Base-by-base conservation (phyloP, 1,140 invertebrate genomes). In the Drosophila trapezifrons region DNA sequence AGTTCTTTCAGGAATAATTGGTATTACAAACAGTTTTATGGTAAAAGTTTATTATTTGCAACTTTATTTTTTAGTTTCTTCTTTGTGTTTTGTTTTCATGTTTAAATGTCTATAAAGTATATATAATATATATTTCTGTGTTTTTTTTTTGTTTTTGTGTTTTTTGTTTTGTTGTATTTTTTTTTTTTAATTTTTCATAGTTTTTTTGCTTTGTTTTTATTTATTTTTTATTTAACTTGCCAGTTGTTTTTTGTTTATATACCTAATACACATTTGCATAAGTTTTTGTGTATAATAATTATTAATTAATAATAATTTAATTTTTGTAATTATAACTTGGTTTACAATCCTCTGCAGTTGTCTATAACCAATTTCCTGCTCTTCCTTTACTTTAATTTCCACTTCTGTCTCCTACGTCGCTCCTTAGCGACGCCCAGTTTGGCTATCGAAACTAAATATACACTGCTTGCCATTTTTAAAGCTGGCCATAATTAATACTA, bases 31-130 rank as follows among this genome's bases (percentile, higher is more conserved):
- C 82, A 77, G 79, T 85, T 86, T 84, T 87, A 89, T 90, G 87
- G 87, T 90, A 90, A 90, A 90, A 90, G 86, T 90, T 90, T 90
- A 90, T 90, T 90, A 86, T 90, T 90, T 90, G 78, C 89, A 90
- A 90, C 86, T 90, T 90, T 90, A 90, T 90, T 90, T 85, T 86
- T 91, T 86, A 87, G 80, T 85, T 91, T 90, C 78, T 78, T 51
- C 65, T 86, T 85, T 91, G 69, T 60, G 47, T 79, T 78, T 78
- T 76, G 78, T 76, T 90, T 90, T 91, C 81, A 74, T 82, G 79
- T 90, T 90, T 90, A 90, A 87, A 91, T 91, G 81, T 91, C 90
- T 91, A 91, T 91, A 91, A 91, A 91, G 90, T 91, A 91, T 91
- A 91, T 91, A 91, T 91, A 91, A 91, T 91, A 91, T 91, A 91